Conservation (phyloP, 2,888 invertebrate species). For the Chymomyza amoena region DNA sequence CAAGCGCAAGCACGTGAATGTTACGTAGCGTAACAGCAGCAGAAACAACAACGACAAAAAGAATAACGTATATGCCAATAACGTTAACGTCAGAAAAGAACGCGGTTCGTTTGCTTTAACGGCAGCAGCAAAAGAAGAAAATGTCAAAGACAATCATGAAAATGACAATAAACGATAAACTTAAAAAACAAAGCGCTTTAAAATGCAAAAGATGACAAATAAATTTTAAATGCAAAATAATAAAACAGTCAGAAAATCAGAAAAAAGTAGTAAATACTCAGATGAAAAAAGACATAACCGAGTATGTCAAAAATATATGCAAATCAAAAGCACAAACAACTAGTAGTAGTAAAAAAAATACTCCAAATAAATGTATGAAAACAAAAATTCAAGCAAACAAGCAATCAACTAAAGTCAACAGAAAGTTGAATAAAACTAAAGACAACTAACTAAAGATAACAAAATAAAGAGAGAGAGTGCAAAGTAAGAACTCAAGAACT, state of each 20-base stretch:
- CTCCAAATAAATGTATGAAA: background rate
- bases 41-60: constrained; percentile 5
- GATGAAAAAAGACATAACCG: background rate
- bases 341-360: too few relatives aligned
- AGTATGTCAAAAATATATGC: constrained; percentile 4
- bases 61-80: background rate
- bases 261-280: background rate
- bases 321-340: constrained; percentile 4
- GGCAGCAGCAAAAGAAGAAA: constrained; percentile 19
- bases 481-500: background rate
- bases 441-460: background rate
- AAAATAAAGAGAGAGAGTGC: background rate
- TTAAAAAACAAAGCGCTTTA: background rate
- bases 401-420: background rate
- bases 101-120: constrained; percentile 59
- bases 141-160: constrained; percentile 1
- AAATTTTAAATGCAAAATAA: background rate
- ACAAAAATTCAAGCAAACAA: background rate
- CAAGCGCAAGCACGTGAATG: constrained; percentile 57
- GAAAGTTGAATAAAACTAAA: constrained; percentile 15
- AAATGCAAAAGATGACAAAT: background rate
- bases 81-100: background rate
- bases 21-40: constrained; percentile 45
- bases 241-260: background rate
- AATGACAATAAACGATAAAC: background rate